Evolutionary conservation across 2,113 vertebrate genomes (phyloP).

Genomic region (Bostrychus sinensis): DNA sequence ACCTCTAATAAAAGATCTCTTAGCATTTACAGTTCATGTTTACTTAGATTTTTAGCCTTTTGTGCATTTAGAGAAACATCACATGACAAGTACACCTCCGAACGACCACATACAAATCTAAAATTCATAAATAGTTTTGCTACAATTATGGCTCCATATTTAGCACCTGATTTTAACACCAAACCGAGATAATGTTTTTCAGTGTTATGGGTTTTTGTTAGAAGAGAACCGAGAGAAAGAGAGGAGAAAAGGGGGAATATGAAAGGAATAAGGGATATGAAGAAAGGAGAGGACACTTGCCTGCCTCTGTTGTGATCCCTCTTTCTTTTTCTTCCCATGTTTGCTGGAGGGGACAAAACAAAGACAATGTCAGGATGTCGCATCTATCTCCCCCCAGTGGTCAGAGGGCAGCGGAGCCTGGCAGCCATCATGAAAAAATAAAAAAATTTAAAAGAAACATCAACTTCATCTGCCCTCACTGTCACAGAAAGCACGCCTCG

Average conservation of each 20-base stretch:
- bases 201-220: slow-evolving; percentile 11
- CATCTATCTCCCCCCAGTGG: slow-evolving; percentile 68
- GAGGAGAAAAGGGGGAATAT: slow-evolving; percentile 4
- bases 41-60: too few species aligned
- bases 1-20: too few species aligned
- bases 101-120: too few species aligned
- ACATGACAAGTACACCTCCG: too few species aligned
- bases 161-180: too few species aligned
- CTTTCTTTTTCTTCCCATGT: slow-evolving; percentile 85
- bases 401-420: slow-evolving; percentile 57
- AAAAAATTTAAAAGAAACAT: too few species aligned
- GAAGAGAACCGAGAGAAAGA: slow-evolving; percentile 9
- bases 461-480: slow-evolving; percentile 37
- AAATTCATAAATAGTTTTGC: too few species aligned
- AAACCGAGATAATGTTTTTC: too few species aligned
- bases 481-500: slow-evolving; percentile 33
- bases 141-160: too few species aligned
- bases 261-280: background rate
- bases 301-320: slow-evolving; percentile 83
- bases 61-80: too few species aligned
- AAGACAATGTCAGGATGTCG: slow-evolving; percentile 76
- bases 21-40: too few species aligned
- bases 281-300: slow-evolving; percentile 68
- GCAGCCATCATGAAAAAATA: slow-evolving; percentile 46
- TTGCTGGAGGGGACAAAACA: slow-evolving; percentile 80